phyloP scores from a whole-genome alignment of 2,888 invertebrate species.

The Drosophila pseudotakahashii region DNA sequence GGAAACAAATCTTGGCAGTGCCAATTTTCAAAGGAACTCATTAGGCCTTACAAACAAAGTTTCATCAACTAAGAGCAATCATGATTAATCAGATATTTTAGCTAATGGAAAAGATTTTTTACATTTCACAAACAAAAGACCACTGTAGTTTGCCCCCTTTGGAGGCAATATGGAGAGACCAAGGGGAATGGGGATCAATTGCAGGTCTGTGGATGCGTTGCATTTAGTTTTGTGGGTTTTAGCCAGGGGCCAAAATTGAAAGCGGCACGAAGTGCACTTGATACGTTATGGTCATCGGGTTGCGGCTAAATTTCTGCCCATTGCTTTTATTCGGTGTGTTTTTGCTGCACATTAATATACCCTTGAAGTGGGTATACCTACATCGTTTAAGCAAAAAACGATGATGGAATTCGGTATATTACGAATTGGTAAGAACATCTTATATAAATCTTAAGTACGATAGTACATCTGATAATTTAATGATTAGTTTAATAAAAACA shows the following conservation, averaged over 20 bases:
- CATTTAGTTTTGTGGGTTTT: constrained; percentile 26
- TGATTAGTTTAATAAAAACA: too few species aligned
- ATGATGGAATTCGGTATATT: too few species aligned
- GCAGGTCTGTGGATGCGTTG: constrained; percentile 9
- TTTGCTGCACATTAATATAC: constrained; percentile 14
- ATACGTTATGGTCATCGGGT: constrained; percentile 47
- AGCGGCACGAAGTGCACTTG: constrained; percentile 57
- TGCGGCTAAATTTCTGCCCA: constrained; percentile 4
- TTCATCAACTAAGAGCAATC: neutral
- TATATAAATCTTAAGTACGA: too few species aligned
- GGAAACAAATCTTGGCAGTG: neutral
- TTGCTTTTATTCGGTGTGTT: constrained; percentile 9
- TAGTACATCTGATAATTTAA: too few species aligned
- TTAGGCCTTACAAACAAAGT: neutral
- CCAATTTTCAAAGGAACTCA: neutral
- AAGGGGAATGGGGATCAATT: constrained; percentile 15
- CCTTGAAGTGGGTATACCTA: constrained; percentile 2
- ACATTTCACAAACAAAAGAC: neutral
- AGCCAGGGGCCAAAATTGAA: constrained; percentile 56
- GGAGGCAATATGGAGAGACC: neutral
- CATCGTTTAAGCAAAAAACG: neutral
- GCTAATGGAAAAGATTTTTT: neutral
- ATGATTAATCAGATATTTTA: neutral
- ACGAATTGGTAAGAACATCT: too few species aligned
- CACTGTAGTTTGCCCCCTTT: constrained; percentile 3